Percentiles rank a stretch among this genome's conserved stretches.
These are phyloP conservation scores for Charanyca ferruginea DNA, from an alignment of 2,888 invertebrate genomes.

Conservation along the genomic window DNA sequence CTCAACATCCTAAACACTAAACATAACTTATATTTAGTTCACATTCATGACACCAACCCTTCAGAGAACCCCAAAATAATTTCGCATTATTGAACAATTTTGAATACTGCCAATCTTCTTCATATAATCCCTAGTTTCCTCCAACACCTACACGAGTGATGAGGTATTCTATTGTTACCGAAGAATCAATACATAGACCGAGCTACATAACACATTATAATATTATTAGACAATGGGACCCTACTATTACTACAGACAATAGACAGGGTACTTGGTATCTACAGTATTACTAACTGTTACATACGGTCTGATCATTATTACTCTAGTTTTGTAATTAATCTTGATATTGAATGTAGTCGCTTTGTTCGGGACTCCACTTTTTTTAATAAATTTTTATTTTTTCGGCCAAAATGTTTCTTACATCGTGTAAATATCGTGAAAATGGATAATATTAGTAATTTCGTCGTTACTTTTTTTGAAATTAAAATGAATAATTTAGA, in stretches of 20 bases:
- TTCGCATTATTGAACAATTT: constrained; percentile 10
- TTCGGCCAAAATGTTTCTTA: too few species aligned
- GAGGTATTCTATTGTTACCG: constrained; percentile 42
- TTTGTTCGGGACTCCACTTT: background rate
- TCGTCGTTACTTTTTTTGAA: too few species aligned
- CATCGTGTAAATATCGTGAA: too few species aligned
- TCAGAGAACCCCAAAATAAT: background rate
- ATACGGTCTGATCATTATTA: constrained; percentile 19
- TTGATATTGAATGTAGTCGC: constrained; percentile 16
- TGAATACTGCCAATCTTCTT: constrained; percentile 28
- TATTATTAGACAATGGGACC: constrained; percentile 46
- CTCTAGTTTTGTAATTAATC: constrained; percentile 33
- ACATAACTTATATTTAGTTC: background rate
- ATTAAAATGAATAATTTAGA: background rate
- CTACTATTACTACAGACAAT: constrained; percentile 37
- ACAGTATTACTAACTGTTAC: constrained; percentile 6
- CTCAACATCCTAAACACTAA: background rate
- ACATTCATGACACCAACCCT: background rate
- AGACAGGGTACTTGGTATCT: constrained; percentile 18
- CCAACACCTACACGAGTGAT: constrained; percentile 14
- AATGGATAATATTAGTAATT: too few species aligned
- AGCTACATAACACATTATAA: constrained; percentile 34
- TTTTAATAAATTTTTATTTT: background rate
- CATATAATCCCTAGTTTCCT: constrained; percentile 22
- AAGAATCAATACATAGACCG: constrained; percentile 8